Conservation (phyloP, 2,888 invertebrate species). For the Gymnocheta viridis region DNA sequence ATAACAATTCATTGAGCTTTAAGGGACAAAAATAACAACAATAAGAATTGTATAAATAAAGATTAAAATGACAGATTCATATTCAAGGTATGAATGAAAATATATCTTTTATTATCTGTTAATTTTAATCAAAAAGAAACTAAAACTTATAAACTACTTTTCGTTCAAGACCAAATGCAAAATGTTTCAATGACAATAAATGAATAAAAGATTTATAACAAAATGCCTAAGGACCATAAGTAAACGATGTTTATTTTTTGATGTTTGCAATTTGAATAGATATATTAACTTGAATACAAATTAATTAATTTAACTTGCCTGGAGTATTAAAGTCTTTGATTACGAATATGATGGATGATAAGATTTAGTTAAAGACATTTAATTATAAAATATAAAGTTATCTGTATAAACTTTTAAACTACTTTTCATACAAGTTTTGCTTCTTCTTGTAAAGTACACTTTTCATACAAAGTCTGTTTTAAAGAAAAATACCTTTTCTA, state of each 20-base stretch:
- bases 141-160: background rate
- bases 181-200: slow-evolving; percentile 4
- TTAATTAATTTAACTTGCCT: background rate
- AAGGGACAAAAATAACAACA: background rate
- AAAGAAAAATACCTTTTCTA: background rate
- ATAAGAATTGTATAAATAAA: background rate
- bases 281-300: background rate
- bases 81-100: background rate
- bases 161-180: background rate
- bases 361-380: background rate
- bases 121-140: background rate
- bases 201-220: slow-evolving; percentile 24
- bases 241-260: slow-evolving; percentile 10
- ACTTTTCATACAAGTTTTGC: background rate
- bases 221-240: slow-evolving; percentile 26
- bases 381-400: background rate
- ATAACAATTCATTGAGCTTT: background rate
- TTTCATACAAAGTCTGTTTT: background rate
- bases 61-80: background rate
- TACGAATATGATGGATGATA: background rate
- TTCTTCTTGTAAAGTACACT: background rate
- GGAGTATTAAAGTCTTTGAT: background rate
- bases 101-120: background rate
- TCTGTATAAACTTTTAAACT: no score
- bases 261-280: background rate